A percentile compares a stretch with the other conserved stretches of the same genome.
Conservation (phyloP, 2,888 invertebrate genomes). For the Caenorhabditis sp. region DNA sequence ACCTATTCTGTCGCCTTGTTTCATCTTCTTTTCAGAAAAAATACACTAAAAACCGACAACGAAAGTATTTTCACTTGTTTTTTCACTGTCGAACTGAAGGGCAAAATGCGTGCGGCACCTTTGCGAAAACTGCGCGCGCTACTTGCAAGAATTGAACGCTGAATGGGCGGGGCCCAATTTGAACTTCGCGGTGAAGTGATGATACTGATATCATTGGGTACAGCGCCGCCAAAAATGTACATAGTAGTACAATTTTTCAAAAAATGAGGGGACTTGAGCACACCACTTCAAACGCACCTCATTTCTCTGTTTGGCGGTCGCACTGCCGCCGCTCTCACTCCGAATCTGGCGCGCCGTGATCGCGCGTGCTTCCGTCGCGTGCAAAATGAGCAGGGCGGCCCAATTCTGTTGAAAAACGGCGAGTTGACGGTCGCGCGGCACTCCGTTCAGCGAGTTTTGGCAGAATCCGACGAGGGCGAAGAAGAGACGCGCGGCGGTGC, state of each 20-base stretch:
- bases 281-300: slow-evolving; percentile 19
- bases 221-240: too few relatives aligned
- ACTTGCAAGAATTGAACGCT: too few relatives aligned
- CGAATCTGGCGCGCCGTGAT: slow-evolving; percentile 53
- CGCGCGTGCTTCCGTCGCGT: slow-evolving; percentile 37
- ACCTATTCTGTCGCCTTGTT: too few relatives aligned
- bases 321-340: neutral
- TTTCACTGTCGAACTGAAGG: too few relatives aligned
- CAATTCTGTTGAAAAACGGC: slow-evolving; percentile 58
- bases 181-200: too few relatives aligned
- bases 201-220: too few relatives aligned
- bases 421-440: slow-evolving; percentile 51
- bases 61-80: too few relatives aligned
- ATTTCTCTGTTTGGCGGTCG: slow-evolving; percentile 32
- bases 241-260: neutral
- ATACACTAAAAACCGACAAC: neutral
- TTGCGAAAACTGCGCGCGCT: too few relatives aligned
- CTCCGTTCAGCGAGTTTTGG: slow-evolving; percentile 52
- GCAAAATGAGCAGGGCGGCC: slow-evolving; percentile 55
- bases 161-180: too few relatives aligned
- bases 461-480: slow-evolving; percentile 59
- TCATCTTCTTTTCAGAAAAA: neutral
- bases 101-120: too few relatives aligned
- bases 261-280: neutral
- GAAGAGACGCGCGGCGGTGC: slow-evolving; percentile 61